These are phyloP conservation scores for Acanthoscelides obtectus DNA, from an alignment of 2,888 invertebrate species.

Conservation along the genomic window DNA sequence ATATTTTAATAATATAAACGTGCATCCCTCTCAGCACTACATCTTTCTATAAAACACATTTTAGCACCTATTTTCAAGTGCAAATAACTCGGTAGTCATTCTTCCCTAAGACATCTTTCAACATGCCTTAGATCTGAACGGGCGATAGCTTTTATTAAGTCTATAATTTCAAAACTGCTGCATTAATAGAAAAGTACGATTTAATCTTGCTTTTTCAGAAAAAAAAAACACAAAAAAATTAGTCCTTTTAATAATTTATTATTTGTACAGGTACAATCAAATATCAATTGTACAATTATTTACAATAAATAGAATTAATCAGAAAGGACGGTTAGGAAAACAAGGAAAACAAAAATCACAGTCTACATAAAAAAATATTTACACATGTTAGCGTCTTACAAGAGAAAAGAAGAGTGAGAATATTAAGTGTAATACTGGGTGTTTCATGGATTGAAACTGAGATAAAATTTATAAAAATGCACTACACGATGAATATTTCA, in stretches of 20 bases:
- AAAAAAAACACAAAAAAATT: conserved; percentile 10
- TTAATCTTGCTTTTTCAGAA: conserved; percentile 15
- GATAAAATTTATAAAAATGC: conserved; percentile 18
- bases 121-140: not conserved
- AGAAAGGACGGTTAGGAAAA: conserved; percentile 20
- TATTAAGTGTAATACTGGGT: not conserved
- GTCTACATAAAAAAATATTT: conserved; percentile 15
- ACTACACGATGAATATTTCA: too few species aligned
- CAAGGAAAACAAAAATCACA: conserved; percentile 31
- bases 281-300: conserved; percentile 28
- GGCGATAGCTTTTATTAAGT: not conserved
- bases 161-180: not conserved
- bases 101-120: not conserved
- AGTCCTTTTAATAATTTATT: conserved; percentile 12
- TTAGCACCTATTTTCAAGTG: not conserved
- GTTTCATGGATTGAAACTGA: conserved; percentile 8
- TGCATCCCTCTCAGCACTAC: not conserved
- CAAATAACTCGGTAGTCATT: not conserved
- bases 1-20: not conserved
- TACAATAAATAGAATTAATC: conserved; percentile 27
- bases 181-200: not conserved
- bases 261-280: conserved; percentile 32
- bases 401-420: conserved; percentile 18
- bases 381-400: conserved; percentile 17
- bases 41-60: not conserved